Evolutionary conservation across 2,888 invertebrate genomes (phyloP).

Genomic region (Drosophila anomelani): DNA sequence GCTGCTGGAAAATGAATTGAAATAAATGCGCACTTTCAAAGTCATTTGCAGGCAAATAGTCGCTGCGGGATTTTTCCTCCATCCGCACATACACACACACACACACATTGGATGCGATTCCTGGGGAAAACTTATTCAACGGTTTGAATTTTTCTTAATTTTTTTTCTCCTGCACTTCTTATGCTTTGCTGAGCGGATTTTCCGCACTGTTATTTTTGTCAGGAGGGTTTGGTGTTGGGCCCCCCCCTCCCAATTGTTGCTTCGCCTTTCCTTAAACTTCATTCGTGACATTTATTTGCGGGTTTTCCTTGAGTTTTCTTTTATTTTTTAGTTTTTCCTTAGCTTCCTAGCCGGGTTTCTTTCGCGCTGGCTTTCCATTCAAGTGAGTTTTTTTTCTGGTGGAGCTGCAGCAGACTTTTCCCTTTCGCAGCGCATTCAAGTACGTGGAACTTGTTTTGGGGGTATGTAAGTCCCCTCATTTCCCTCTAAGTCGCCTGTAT

Average conservation of each 20-base stretch:
- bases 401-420: constrained; percentile 41
- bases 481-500: background rate
- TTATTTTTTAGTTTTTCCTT: constrained; percentile 25
- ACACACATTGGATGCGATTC: background rate
- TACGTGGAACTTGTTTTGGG: constrained; percentile 74
- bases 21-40: constrained; percentile 71
- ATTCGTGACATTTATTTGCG: constrained; percentile 78
- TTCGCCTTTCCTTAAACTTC: constrained; percentile 60
- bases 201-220: constrained; percentile 63
- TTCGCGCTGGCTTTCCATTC: constrained; percentile 43
- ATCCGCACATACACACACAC: constrained; percentile 1
- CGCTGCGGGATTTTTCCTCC: constrained; percentile 42
- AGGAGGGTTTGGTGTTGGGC: constrained; percentile 40
- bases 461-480: constrained; percentile 8
- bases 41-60: constrained; percentile 71
- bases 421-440: constrained; percentile 62
- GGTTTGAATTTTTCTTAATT: constrained; percentile 59
- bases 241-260: constrained; percentile 66
- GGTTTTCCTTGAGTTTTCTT: constrained; percentile 58
- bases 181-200: constrained; percentile 56
- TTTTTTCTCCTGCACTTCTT: constrained; percentile 36
- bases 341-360: constrained; percentile 22
- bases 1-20: constrained; percentile 53
- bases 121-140: constrained; percentile 46
- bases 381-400: constrained; percentile 29